These are phyloP conservation scores for Zaprionus lachaisei DNA, from an alignment of 1,140 invertebrate genomes.

Conservation along the genomic window DNA sequence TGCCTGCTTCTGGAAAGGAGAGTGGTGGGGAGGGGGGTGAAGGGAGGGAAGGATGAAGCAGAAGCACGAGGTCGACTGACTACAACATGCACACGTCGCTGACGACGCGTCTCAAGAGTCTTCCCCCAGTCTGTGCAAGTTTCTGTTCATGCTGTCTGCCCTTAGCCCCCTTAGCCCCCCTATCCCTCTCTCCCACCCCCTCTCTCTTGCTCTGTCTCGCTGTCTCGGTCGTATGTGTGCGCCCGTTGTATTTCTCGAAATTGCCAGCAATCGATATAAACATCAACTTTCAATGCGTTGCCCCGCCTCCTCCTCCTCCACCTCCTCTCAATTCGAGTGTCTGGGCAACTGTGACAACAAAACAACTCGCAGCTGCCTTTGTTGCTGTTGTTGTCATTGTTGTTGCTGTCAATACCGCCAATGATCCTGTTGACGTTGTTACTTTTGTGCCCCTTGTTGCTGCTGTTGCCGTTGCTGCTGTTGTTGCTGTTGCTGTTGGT, in stretches of 20 bases:
- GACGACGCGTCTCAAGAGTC: slow-evolving; percentile 68
- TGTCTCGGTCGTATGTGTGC: not conserved
- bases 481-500: slow-evolving; percentile 9
- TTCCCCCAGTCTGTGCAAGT: slow-evolving; percentile 19
- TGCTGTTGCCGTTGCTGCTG: slow-evolving; percentile 28
- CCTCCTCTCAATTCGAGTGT: slow-evolving; percentile 27
- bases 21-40: slow-evolving; percentile 28
- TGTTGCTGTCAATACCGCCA: slow-evolving; percentile 63
- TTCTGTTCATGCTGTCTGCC: slow-evolving; percentile 5
- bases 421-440: slow-evolving; percentile 76
- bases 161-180: not conserved
- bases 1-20: not conserved
- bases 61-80: slow-evolving; percentile 1
- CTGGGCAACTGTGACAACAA: slow-evolving; percentile 50
- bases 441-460: slow-evolving; percentile 31
- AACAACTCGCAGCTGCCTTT: slow-evolving; percentile 24
- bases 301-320: not conserved
- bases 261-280: slow-evolving; percentile 82
- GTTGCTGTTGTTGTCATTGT: slow-evolving; percentile 19
- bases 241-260: slow-evolving; percentile 73
- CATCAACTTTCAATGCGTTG: slow-evolving; percentile 73
- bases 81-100: slow-evolving; percentile 65
- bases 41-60: slow-evolving; percentile 14
- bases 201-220: not conserved
- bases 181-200: not conserved